These are phyloP conservation scores for Gonocerus acuteangulatus DNA, from an alignment of 2,888 invertebrate genomes.

Conservation along the genomic window DNA sequence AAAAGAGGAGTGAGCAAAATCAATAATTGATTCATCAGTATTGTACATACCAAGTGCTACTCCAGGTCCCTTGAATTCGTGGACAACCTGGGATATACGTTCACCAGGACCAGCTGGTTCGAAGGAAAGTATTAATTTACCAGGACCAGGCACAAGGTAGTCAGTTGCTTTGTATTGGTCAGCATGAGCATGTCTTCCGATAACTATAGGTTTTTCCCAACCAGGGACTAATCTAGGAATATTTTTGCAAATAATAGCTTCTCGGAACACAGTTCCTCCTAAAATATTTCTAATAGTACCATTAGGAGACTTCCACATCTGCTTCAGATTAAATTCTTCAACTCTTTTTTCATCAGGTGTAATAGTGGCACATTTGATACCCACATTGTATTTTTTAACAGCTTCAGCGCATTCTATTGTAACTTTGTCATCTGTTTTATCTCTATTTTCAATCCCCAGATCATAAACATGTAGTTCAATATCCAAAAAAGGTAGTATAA, in stretches of 20 bases:
- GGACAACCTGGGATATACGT: constrained; percentile 51
- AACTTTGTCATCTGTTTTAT: constrained; percentile 88
- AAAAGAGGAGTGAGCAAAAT: constrained; percentile 92
- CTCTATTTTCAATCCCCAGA: constrained; percentile 89
- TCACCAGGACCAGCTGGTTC: constrained; percentile 56
- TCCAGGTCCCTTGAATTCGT: constrained; percentile 80
- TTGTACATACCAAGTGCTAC: constrained; percentile 94
- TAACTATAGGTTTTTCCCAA: constrained; percentile 95
- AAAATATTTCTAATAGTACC: constrained; percentile 82
- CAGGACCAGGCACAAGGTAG: constrained; percentile 85
- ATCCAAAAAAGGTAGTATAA: constrained; percentile 92
- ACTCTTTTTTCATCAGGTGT: constrained; percentile 96
- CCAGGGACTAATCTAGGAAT: constrained; percentile 90
- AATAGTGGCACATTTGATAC: constrained; percentile 97
- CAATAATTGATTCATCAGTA: constrained; percentile 86
- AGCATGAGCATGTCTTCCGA: constrained; percentile 96
- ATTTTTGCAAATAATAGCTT: constrained; percentile 83
- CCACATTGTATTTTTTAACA: constrained; percentile 93
- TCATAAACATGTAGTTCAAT: constrained; percentile 90
- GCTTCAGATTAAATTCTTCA: constrained; percentile 76
- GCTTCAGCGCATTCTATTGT: constrained; percentile 96
- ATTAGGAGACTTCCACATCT: constrained; percentile 89
- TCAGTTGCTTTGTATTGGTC: constrained; percentile 96
- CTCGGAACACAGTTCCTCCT: constrained; percentile 75
- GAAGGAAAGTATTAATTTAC: constrained; percentile 78